Percentiles rank a stretch among this genome's conserved stretches.
Conservation (phyloP, 2,797 vertebrate genomes). For the Florisuga fusca region DNA sequence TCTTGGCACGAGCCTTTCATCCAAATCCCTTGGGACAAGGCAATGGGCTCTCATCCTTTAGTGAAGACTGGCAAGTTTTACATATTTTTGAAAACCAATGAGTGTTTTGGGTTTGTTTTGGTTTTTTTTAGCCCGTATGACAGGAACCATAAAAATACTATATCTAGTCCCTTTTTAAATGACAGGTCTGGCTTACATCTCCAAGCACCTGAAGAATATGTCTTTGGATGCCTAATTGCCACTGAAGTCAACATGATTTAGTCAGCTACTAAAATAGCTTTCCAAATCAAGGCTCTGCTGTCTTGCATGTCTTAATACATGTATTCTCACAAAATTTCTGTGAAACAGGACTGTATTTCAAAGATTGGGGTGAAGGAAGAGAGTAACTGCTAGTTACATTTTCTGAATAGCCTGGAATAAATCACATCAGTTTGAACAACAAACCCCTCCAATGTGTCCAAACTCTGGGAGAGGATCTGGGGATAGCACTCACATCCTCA, state of each 20-base stretch:
- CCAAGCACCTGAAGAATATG: neutral
- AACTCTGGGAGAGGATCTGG: neutral
- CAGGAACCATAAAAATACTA: neutral
- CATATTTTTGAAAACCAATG: neutral
- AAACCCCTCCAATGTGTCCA: neutral
- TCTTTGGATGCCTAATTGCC: neutral
- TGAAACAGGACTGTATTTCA: neutral
- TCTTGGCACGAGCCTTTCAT: slow-evolving; percentile 48
- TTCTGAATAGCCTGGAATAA: slow-evolving; percentile 1
- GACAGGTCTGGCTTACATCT: neutral
- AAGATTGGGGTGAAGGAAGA: neutral
- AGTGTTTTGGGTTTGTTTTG: too few species aligned
- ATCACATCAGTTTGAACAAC: neutral
- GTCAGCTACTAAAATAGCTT: neutral
- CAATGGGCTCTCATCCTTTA: neutral
- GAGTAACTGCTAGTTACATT: neutral
- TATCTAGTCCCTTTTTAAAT: neutral
- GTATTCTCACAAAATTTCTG: neutral
- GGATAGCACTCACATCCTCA: neutral
- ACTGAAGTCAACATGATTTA: neutral
- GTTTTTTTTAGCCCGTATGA: neutral
- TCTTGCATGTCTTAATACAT: neutral
- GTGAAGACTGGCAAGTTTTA: neutral
- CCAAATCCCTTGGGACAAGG: neutral
- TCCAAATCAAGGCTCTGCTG: neutral